These are phyloP conservation scores for Spicauda simplicius DNA, from an alignment of 2,888 invertebrate genomes.

Conservation along the genomic window DNA sequence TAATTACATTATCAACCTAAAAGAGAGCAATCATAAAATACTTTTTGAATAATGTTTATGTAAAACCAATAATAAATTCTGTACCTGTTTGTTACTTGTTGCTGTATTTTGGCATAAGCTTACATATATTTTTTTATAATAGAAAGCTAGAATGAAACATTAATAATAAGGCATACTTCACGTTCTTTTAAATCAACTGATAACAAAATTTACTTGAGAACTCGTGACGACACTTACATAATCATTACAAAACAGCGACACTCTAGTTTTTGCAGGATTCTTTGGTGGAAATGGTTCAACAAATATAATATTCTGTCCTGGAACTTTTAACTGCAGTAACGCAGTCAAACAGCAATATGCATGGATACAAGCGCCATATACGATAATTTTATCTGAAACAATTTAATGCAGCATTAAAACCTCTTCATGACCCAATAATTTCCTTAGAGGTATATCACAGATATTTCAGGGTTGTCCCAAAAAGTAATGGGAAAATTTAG, in stretches of 20 bases:
- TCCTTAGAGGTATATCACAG: too few species aligned
- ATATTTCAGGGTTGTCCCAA: too few species aligned
- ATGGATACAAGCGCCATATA: slow-evolving; percentile 88
- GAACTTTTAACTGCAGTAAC: slow-evolving; percentile 85
- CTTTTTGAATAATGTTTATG: neutral
- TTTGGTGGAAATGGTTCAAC: slow-evolving; percentile 82
- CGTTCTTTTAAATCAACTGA: too few species aligned
- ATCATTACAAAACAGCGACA: slow-evolving; percentile 66
- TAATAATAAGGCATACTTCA: too few species aligned
- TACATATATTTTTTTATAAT: too few species aligned
- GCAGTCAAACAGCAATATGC: slow-evolving; percentile 87
- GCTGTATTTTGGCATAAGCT: too few species aligned
- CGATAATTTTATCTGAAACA: slow-evolving; percentile 77
- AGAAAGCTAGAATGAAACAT: too few species aligned
- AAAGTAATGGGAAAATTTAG: too few species aligned
- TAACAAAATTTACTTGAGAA: too few species aligned
- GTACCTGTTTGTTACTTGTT: too few species aligned
- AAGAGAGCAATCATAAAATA: neutral
- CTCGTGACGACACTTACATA: slow-evolving; percentile 56
- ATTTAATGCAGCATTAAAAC: neutral
- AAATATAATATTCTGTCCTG: slow-evolving; percentile 83
- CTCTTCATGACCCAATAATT: too few species aligned
- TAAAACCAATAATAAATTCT: too few species aligned
- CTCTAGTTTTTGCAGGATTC: slow-evolving; percentile 55
- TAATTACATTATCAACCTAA: slow-evolving; percentile 81